Percentiles rank a stretch among this genome's conserved stretches.
Conservation (phyloP, 1,140 invertebrate genomes). For the Steinernema khuongi region DNA sequence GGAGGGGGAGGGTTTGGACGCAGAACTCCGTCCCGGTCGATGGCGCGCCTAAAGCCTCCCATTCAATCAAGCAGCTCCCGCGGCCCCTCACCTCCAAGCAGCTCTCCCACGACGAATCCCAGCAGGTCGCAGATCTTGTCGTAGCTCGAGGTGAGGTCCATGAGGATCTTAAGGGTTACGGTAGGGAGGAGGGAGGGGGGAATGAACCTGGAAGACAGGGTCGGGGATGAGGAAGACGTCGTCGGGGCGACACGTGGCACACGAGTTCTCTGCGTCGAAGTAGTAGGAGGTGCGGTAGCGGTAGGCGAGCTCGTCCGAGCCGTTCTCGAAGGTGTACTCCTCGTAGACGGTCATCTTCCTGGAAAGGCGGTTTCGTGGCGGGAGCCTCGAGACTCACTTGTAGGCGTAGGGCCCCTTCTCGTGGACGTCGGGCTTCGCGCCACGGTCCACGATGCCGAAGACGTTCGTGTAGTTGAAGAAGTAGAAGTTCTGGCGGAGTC, state of each 20-base stretch:
- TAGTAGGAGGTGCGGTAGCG: constrained; percentile 18
- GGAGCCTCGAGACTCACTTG: constrained; percentile 19
- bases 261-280: constrained; percentile 24
- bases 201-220: constrained; percentile 27
- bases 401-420: constrained; percentile 37
- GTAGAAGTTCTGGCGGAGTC: neutral
- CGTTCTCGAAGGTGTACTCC: constrained; percentile 20
- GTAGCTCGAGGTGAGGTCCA: neutral
- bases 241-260: constrained; percentile 27
- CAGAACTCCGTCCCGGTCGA: too few species aligned
- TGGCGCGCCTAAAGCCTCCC: constrained; percentile 18
- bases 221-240: constrained; percentile 30
- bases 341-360: constrained; percentile 17
- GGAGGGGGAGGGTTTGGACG: too few species aligned
- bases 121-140: neutral
- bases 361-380: neutral
- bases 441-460: constrained; percentile 32
- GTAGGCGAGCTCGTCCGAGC: constrained; percentile 10
- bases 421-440: constrained; percentile 23
- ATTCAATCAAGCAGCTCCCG: too few species aligned
- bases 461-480: constrained; percentile 33
- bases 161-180: constrained; percentile 7
- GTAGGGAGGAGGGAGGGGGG: neutral
- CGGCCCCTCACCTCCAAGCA: too few species aligned
- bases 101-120: constrained; percentile 8